Base-by-base conservation (phyloP, 2,888 invertebrate genomes). In the Cephus runcator region DNA sequence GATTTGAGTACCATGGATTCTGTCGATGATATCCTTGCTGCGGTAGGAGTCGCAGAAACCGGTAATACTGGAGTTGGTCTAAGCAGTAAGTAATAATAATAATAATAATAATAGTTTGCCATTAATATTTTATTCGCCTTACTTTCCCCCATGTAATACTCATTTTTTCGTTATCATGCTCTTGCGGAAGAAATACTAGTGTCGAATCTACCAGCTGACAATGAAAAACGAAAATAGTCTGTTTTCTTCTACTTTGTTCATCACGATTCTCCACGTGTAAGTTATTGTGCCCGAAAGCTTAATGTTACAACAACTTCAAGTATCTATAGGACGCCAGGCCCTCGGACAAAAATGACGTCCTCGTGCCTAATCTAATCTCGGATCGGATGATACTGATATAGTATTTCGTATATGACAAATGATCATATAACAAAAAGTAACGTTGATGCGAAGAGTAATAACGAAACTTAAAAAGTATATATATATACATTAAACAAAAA, bases 11-110 rank as follows among this genome's bases (percentile, higher is more conserved):
- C 80, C 12, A 31, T 85, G 3, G 75, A 84, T 1, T 80, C 82
- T 9, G n/a, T 83, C 11, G 88, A 89, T 1, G 86, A 89, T 3
- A 87, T 88, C 77, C 30, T 69, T 56, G 31, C 69, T 15, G 23
- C 56, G 9, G 56, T 23, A 23, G 56, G 56, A 56, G 23, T 56
- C 56, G 23, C 9, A 56, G 56, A 56, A 56, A 23, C 56, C 56
- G 56, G 9, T 56, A 56, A 23, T 56, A 56, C 56, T 23, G 56
- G 56, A 15, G 23, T 56, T 56, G 56, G 56, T 23, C 9, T 84
- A 31, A 11, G 1, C 12, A 79, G 84, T 85, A 81, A 83, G 83
- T 85, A 76, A 33, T 77, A 30, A 23, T n/a, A 34, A 34, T 34
- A 34, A 34, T 34, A 34, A 35, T 85, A 76, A 56, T n/a, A 31